Percentiles rank a stretch among this genome's conserved stretches.
Evolutionary conservation across 2,113 vertebrate genomes (phyloP).

Genomic region (Ailurus styani): DNA sequence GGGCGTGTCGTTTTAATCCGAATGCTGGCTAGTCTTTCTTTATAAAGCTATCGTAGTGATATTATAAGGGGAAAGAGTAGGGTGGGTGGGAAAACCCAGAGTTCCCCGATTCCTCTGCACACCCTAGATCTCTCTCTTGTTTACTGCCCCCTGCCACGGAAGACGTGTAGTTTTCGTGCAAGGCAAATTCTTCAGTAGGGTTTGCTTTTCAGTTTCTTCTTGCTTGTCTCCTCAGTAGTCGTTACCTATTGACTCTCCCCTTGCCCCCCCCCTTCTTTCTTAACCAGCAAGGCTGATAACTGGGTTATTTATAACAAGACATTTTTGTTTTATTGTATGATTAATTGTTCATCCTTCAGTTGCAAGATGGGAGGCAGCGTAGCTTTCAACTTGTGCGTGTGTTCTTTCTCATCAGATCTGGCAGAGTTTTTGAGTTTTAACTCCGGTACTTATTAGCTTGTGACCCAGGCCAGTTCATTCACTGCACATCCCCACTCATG

Average conservation of each 20-base stretch:
- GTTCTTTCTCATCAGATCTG: not conserved
- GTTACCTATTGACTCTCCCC: not conserved
- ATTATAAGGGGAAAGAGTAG: not conserved
- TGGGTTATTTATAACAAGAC: not conserved
- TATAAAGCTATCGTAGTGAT: not conserved
- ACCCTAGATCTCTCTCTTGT: not conserved
- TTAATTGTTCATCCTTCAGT: not conserved
- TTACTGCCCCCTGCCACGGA: not conserved
- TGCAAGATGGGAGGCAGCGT: not conserved
- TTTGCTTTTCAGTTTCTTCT: not conserved
- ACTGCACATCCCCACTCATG: not conserved
- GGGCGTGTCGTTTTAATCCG: not conserved
- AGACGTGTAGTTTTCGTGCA: not conserved
- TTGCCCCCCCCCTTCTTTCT: not conserved
- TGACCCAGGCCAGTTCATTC: not conserved
- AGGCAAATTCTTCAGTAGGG: not conserved
- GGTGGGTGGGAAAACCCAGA: no score
- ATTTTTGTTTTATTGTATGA: not conserved
- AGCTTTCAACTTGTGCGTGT: not conserved
- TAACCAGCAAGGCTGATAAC: not conserved
- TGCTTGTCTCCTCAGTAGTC: not conserved
- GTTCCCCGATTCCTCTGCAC: fast-evolving
- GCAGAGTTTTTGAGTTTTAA: not conserved
- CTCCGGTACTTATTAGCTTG: not conserved
- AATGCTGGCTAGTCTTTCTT: not conserved